Conservation (phyloP, 2,797 vertebrate species). For the Melopsittacus undulatus region DNA sequence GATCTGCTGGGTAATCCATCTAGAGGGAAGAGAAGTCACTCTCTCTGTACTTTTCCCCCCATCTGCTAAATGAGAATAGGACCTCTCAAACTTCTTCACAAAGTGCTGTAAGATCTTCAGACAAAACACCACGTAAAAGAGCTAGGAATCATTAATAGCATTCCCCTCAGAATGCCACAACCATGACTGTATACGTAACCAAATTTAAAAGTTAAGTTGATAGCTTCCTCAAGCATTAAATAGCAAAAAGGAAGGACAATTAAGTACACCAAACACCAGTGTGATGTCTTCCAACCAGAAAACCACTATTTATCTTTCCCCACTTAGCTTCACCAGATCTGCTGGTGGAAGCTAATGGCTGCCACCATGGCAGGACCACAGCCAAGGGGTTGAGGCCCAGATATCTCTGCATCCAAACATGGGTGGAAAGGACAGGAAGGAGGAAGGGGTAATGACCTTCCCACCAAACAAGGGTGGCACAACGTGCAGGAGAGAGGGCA, state of each 20-base stretch:
- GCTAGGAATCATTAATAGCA: neutral
- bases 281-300: neutral
- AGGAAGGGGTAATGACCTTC: neutral
- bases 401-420: neutral
- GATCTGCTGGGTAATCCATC: neutral
- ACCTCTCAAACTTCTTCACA: neutral
- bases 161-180: conserved; percentile 1
- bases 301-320: neutral
- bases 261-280: neutral
- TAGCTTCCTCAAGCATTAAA: neutral
- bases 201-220: conserved; percentile 7
- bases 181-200: neutral
- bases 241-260: neutral
- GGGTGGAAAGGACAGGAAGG: neutral
- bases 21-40: neutral
- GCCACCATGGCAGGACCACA: accelerated
- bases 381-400: neutral
- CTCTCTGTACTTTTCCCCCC: neutral
- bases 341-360: neutral
- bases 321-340: neutral
- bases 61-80: neutral
- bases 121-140: neutral
- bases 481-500: neutral
- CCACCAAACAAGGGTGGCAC: neutral
- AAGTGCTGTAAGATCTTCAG: neutral